These are phyloP conservation scores for Rutilus rutilus DNA, from an alignment of 2,113 vertebrate species.

Conservation along the genomic window DNA sequence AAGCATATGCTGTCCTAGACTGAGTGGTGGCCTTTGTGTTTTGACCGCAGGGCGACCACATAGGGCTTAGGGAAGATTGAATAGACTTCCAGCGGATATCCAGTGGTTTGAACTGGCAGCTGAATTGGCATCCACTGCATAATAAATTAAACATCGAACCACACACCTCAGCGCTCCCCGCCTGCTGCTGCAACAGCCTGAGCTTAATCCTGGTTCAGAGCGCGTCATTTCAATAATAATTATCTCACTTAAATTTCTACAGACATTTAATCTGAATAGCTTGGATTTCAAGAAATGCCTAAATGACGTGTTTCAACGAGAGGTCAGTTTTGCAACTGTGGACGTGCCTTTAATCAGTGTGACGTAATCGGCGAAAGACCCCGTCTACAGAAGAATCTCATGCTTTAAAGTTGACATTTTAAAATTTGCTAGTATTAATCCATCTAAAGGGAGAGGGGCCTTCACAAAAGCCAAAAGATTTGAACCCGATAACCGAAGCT, in stretches of 20 bases:
- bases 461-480: neutral
- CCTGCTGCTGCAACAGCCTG: slow-evolving; percentile 37
- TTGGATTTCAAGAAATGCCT: neutral
- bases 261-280: neutral
- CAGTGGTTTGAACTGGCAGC: slow-evolving; percentile 67
- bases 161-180: slow-evolving; percentile 1
- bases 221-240: neutral
- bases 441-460: neutral
- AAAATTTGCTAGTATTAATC: neutral
- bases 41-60: slow-evolving; percentile 50
- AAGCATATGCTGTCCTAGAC: slow-evolving; percentile 30
- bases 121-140: slow-evolving; percentile 34
- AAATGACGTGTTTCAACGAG: neutral
- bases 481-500: neutral
- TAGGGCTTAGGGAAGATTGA: slow-evolving; percentile 57
- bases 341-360: neutral
- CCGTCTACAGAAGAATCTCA: neutral
- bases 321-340: neutral
- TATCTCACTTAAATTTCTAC: neutral
- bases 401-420: neutral
- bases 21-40: slow-evolving; percentile 13
- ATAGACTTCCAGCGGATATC: slow-evolving; percentile 65
- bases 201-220: neutral
- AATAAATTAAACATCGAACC: slow-evolving; percentile 59
- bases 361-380: neutral